A percentile compares a stretch with the other conserved stretches of the same genome.
Evolutionary conservation across 2,888 invertebrate genomes (phyloP).

Genomic region (Stenodera caucasica): DNA sequence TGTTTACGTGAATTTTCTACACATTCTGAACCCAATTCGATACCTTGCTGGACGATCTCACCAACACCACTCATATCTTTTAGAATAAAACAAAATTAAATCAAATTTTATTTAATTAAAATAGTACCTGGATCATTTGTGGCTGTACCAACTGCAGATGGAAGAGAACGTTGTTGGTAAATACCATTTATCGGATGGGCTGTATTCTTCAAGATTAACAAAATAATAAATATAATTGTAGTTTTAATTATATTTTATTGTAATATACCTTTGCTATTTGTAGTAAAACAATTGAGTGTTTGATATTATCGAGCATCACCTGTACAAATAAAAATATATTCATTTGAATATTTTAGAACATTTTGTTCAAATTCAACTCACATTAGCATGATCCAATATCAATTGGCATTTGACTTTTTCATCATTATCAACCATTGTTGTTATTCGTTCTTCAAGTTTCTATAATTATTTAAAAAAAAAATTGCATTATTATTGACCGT

Average conservation of each 20-base stretch:
- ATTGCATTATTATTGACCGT: not conserved
- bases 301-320: slow-evolving; percentile 95
- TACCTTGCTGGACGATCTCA: slow-evolving; percentile 59
- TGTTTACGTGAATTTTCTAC: slow-evolving; percentile 56
- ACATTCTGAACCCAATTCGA: slow-evolving; percentile 69
- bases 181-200: slow-evolving; percentile 90
- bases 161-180: slow-evolving; percentile 66
- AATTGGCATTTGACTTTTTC: slow-evolving; percentile 70
- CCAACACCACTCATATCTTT: slow-evolving; percentile 37
- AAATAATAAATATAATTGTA: too few relatives aligned
- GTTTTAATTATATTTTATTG: too few relatives aligned
- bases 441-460: slow-evolving; percentile 70
- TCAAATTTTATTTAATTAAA: slow-evolving; percentile 10
- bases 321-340: too few relatives aligned
- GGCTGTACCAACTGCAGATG: slow-evolving; percentile 42
- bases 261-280: slow-evolving; percentile 89
- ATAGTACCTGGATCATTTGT: slow-evolving; percentile 42
- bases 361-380: slow-evolving; percentile 56
- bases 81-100: slow-evolving; percentile 36
- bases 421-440: slow-evolving; percentile 62
- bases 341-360: too few relatives aligned
- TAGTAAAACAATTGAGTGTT: slow-evolving; percentile 96
- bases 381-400: slow-evolving; percentile 75
- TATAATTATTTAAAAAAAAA: slow-evolving; percentile 53
- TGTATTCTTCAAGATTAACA: slow-evolving; percentile 69